phyloP scores from a whole-genome alignment of 2,797 vertebrate species.

The Gymnoscopelus braueri region DNA sequence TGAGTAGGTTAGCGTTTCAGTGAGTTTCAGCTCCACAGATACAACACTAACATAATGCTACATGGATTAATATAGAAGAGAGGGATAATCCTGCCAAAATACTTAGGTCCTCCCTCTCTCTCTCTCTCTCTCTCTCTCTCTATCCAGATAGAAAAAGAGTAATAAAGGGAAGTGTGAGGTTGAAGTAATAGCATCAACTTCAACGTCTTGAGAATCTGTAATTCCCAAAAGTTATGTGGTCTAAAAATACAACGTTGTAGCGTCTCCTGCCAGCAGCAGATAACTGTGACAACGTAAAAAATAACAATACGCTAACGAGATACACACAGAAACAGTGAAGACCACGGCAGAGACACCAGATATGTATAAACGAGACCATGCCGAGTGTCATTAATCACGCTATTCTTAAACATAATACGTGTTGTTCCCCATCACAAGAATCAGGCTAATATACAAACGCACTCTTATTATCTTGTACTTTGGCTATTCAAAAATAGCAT shows the following conservation, averaged over 20 bases:
- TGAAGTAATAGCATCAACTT: background rate
- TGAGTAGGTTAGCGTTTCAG: background rate
- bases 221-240: constrained; percentile 19
- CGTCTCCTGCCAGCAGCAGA: constrained; percentile 14
- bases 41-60: constrained; percentile 27
- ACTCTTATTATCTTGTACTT: too few relatives aligned
- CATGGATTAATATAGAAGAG: constrained; percentile 25
- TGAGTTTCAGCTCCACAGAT: constrained; percentile 13
- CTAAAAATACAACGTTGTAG: constrained; percentile 28
- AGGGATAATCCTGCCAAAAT: constrained; percentile 32
- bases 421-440: background rate
- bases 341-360: too few relatives aligned
- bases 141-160: background rate
- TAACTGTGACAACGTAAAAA: constrained; percentile 29
- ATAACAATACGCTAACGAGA: constrained; percentile 11
- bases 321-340: too few relatives aligned
- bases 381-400: constrained; percentile 41
- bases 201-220: constrained; percentile 6
- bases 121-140: background rate
- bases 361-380: constrained; percentile 43
- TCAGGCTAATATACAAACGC: too few relatives aligned
- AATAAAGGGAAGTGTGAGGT: background rate
- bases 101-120: background rate
- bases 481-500: too few relatives aligned
- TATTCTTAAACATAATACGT: constrained; percentile 31